Conservation (phyloP, 1,140 invertebrate genomes). For the Papilio helenus region DNA sequence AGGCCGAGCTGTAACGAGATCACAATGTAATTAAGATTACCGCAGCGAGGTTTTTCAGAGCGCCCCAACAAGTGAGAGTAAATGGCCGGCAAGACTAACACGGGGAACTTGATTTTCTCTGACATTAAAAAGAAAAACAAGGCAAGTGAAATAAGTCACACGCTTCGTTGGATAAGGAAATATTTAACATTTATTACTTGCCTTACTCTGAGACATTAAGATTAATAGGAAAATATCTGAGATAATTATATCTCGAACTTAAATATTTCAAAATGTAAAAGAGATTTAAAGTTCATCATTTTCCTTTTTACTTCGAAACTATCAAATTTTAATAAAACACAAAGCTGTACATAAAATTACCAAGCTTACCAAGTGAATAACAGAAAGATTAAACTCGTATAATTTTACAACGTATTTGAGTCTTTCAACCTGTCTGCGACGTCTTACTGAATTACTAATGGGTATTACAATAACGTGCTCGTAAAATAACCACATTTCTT, state of each 20-base stretch:
- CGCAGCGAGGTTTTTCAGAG: slow-evolving; percentile 73
- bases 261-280: not conserved
- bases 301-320: not conserved
- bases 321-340: not conserved
- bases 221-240: not conserved
- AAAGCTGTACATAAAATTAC: not conserved
- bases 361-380: not conserved
- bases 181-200: slow-evolving; percentile 6
- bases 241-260: too few species aligned
- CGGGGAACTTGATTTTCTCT: slow-evolving; percentile 58
- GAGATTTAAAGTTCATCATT: not conserved
- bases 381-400: slow-evolving; percentile 27
- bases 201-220: not conserved
- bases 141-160: slow-evolving; percentile 16
- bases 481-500: not conserved
- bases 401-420: not conserved
- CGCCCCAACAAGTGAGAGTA: slow-evolving; percentile 67
- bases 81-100: slow-evolving; percentile 68
- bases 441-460: slow-evolving; percentile 5
- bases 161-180: not conserved
- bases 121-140: slow-evolving; percentile 49
- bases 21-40: slow-evolving; percentile 82
- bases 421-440: not conserved
- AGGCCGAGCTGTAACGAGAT: slow-evolving; percentile 76
- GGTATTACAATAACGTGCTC: not conserved